Conservation (phyloP, 1,140 invertebrate genomes). For the Artemia franciscana region DNA sequence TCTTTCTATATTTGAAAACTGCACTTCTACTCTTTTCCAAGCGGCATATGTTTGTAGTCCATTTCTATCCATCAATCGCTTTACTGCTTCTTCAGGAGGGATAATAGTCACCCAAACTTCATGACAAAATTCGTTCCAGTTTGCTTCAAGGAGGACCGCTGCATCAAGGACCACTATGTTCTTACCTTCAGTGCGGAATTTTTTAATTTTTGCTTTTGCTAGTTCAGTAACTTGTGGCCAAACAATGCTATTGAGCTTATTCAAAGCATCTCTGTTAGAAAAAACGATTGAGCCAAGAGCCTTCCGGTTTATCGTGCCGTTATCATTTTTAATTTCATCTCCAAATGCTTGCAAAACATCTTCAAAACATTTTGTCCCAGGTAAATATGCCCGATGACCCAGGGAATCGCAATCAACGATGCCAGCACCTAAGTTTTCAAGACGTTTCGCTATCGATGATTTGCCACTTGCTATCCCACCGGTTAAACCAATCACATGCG, state of each 20-base stretch:
- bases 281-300: no score
- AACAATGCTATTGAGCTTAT: conserved; percentile 57
- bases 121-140: conserved; percentile 59
- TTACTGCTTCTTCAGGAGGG: conserved; percentile 51
- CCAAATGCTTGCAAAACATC: conserved; percentile 1
- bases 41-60: conserved; percentile 48
- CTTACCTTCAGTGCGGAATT: conserved; percentile 25
- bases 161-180: conserved; percentile 72
- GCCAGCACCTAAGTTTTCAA: no score
- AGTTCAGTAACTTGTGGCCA: conserved; percentile 66
- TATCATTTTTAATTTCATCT: no score
- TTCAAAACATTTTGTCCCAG: no score
- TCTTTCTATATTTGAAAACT: conserved; percentile 50
- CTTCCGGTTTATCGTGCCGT: no score
- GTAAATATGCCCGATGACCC: no score
- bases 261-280: no score
- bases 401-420: no score
- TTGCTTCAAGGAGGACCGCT: conserved; percentile 66
- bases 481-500: no score
- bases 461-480: no score
- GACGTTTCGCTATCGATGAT: no score
- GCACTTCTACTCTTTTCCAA: conserved; percentile 38
- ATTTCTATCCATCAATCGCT: conserved; percentile 50
- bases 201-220: conserved; percentile 30
- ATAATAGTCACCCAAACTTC: conserved; percentile 80